Conservation (phyloP, 2,113 vertebrate species). For the Lagopus muta region DNA sequence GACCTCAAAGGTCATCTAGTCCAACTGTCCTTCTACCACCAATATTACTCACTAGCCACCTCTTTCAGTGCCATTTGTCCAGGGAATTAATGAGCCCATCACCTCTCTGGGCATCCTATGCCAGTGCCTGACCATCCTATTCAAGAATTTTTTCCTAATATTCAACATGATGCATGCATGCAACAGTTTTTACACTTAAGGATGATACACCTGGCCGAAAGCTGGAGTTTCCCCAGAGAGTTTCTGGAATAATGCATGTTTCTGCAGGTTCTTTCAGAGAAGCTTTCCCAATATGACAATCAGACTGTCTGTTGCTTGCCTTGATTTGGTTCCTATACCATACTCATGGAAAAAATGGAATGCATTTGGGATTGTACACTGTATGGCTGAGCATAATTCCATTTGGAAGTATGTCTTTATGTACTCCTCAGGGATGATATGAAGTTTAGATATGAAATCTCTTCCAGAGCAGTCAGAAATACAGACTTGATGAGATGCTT, state of each 20-base stretch:
- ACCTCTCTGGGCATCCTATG: too few relatives aligned
- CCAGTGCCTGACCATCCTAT: too few relatives aligned
- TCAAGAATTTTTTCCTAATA: too few relatives aligned
- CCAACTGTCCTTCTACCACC: too few relatives aligned
- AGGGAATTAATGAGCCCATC: too few relatives aligned
- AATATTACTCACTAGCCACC: too few relatives aligned
- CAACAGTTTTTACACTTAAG: neutral
- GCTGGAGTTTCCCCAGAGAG: neutral
- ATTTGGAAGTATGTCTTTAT: conserved; percentile 3
- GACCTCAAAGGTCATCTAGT: too few relatives aligned
- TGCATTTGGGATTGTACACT: neutral
- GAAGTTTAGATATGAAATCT: neutral
- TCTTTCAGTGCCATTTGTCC: too few relatives aligned
- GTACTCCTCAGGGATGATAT: neutral
- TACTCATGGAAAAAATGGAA: neutral
- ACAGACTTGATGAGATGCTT: conserved; percentile 21
- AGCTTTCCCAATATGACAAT: neutral
- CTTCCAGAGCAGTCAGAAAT: neutral
- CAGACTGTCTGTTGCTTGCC: neutral
- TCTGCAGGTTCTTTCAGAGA: neutral
- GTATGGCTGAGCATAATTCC: neutral
- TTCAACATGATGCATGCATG: neutral
- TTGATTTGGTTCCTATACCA: neutral
- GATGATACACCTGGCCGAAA: neutral
- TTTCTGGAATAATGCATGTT: neutral